Conservation (phyloP, 2,888 invertebrate genomes). For the Pantelozetes paolii region DNA sequence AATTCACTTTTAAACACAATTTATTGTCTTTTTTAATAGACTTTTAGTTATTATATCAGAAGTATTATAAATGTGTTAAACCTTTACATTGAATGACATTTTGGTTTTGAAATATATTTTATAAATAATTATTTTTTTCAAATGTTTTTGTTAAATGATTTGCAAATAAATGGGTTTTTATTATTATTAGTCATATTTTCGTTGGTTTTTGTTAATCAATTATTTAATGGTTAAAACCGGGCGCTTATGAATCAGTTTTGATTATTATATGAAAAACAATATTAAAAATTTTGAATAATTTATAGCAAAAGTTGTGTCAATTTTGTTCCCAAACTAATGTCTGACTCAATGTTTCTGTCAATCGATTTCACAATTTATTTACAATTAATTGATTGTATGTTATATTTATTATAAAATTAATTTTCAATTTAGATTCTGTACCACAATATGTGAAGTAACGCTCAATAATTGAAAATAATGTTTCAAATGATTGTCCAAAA, state of each 20-base stretch:
- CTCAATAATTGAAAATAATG: constrained; percentile 3
- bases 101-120: neutral
- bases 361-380: too few species aligned
- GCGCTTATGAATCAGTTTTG: too few species aligned
- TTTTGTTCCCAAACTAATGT: too few species aligned
- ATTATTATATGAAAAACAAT: too few species aligned
- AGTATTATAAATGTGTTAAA: neutral
- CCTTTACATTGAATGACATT: neutral
- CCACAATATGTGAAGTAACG: neutral
- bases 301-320: too few species aligned
- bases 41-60: constrained; percentile 7
- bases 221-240: too few species aligned
- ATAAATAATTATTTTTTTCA: neutral
- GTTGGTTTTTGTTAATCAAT: neutral
- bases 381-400: too few species aligned
- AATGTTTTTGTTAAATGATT: neutral
- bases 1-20: neutral
- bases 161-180: neutral
- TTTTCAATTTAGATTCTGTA: neutral
- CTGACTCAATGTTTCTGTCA: too few species aligned
- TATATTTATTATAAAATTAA: neutral
- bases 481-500: constrained; percentile 18
- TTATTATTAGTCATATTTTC: neutral
- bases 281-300: too few species aligned
- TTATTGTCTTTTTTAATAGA: constrained; percentile 22